Evolutionary conservation across 2,797 vertebrate genomes (phyloP).

Genomic region (Kryptolebias ocellatus): DNA sequence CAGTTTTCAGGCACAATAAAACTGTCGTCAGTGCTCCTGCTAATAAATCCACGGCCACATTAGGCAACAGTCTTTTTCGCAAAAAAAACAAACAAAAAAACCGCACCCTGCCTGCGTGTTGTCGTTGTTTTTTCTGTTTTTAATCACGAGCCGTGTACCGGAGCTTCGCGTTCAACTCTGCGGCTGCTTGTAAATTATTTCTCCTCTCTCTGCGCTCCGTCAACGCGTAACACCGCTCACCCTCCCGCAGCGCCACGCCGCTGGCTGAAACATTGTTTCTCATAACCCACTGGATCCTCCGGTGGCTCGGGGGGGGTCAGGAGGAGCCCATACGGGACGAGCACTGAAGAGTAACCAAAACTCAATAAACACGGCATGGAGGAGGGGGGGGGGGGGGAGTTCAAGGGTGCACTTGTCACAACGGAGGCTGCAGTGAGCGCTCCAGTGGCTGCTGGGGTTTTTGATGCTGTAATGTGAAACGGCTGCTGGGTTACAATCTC

Average conservation of each 20-base stretch:
- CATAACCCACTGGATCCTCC: constrained; percentile 54
- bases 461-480: constrained; percentile 85
- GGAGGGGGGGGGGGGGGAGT: constrained; percentile 51
- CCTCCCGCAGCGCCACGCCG: constrained; percentile 18
- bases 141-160: constrained; percentile 46
- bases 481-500: constrained; percentile 76
- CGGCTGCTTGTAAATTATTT: constrained; percentile 41
- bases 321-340: constrained; percentile 64
- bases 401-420: constrained; percentile 79
- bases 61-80: constrained; percentile 44
- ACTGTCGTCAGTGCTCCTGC: constrained; percentile 35
- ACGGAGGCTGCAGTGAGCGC: constrained; percentile 79
- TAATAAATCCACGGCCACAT: constrained; percentile 39
- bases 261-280: constrained; percentile 43
- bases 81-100: constrained; percentile 1
- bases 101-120: constrained; percentile 37
- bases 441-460: constrained; percentile 78
- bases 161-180: constrained; percentile 41
- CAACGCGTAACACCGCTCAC: constrained; percentile 35
- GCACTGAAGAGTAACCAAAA: constrained; percentile 80
- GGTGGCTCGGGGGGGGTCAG: constrained; percentile 57
- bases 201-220: constrained; percentile 36
- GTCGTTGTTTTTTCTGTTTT: constrained; percentile 39
- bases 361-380: constrained; percentile 75
- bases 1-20: constrained; percentile 47